Conservation (phyloP, 2,888 invertebrate genomes). For the Tenthredo notha region DNA sequence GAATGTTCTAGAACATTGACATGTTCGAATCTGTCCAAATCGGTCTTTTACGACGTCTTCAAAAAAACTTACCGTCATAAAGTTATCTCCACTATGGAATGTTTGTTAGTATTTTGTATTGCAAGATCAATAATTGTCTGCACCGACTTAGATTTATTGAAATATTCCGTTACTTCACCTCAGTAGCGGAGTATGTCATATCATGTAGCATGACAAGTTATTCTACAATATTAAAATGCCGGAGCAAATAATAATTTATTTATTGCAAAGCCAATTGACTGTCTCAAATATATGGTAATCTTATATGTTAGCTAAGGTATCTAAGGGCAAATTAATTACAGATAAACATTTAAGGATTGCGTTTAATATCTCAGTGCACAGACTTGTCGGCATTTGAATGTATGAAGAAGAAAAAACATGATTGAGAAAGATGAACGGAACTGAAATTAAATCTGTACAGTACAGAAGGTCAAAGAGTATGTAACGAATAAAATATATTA, state of each 20-base stretch:
- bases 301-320: slow-evolving; percentile 14
- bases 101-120: slow-evolving; percentile 39
- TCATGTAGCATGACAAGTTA: neutral
- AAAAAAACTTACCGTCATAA: neutral
- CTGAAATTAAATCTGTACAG: neutral
- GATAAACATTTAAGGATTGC: neutral
- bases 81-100: slow-evolving; percentile 40
- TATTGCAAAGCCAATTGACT: slow-evolving; percentile 47
- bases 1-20: neutral
- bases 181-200: neutral
- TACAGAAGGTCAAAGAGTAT: neutral
- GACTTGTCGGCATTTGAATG: neutral
- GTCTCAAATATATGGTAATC: neutral
- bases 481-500: slow-evolving; percentile 55
- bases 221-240: neutral
- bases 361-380: neutral
- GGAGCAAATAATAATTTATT: slow-evolving; percentile 20
- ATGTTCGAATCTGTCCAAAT: neutral
- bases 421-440: neutral
- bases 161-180: slow-evolving; percentile 4
- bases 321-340: neutral
- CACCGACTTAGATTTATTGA: neutral
- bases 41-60: neutral
- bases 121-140: slow-evolving; percentile 7
- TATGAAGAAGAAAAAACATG: slow-evolving; percentile 1